These are phyloP conservation scores for Encarsia formosa DNA, from an alignment of 2,888 invertebrate species.

Conservation along the genomic window DNA sequence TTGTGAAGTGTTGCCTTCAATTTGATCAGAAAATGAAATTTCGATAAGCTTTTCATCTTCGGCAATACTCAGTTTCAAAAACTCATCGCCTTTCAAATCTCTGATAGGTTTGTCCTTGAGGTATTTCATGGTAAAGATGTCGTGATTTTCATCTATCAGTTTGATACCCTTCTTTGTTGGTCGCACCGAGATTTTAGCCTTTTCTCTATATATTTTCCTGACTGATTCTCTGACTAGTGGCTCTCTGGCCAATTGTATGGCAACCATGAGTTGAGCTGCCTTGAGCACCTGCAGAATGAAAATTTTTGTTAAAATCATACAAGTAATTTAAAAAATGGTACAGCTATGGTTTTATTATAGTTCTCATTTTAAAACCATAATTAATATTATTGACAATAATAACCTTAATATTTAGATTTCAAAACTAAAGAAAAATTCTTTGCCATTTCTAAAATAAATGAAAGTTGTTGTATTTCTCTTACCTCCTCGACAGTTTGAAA, in stretches of 20 bases:
- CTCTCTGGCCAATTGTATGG: constrained; percentile 87
- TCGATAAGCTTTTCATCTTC: constrained; percentile 77
- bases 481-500: constrained; percentile 69
- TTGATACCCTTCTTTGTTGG: constrained; percentile 91
- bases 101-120: constrained; percentile 88
- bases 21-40: constrained; percentile 48
- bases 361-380: no score
- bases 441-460: no score
- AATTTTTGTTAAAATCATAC: neutral
- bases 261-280: constrained; percentile 91
- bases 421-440: no score
- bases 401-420: no score
- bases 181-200: constrained; percentile 73
- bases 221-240: constrained; percentile 82
- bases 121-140: constrained; percentile 83
- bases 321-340: no score
- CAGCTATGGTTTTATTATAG: no score
- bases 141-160: constrained; percentile 93
- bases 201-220: constrained; percentile 81
- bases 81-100: constrained; percentile 86
- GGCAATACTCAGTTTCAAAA: constrained; percentile 75
- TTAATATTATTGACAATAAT: no score
- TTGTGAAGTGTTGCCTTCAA: constrained; percentile 66
- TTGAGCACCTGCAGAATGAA: constrained; percentile 54
- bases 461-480: no score